Base-by-base conservation (phyloP, 2,113 vertebrate genomes). In the Solea senegalensis region DNA sequence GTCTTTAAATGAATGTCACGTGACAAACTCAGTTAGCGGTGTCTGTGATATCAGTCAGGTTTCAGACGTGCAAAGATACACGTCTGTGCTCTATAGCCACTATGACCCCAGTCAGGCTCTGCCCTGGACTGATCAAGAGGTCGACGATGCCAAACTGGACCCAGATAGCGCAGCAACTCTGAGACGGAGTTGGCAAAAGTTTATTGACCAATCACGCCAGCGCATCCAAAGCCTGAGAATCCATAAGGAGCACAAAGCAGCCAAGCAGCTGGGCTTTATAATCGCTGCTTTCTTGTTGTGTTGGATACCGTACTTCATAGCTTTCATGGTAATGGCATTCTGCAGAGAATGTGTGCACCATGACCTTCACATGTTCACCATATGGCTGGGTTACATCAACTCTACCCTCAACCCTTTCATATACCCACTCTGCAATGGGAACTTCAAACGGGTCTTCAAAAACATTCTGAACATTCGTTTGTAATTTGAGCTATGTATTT, bases 321-420 rank as follows among this genome's bases (percentile, higher is more conserved):
- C 92, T 12, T 99, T 97, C 76, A 96, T 96, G 95, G 95, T 98
- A 62, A 92, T 94, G 77, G 97, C 96, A 0, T 95, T 96, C 88
- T 96, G 95, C 44, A 84, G 84, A 67, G 84, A 78, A 34, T 95
- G 93, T 2, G 84, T 94, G 3, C 92, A 89, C 26, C 93, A 95
- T 43, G 73, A 89, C 0, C 86, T 96, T 12, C 96, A 96, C 79
- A 99, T 94, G 95, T 93, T 95, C 85, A 98, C 98, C 11, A 96
- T 97, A 76, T 99, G 98, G 98, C 91, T 99, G 0, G 98, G 98
- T 40, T 99, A 98, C 74, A 86, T 99, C 67, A 99, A 99, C 89
- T 99, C 98, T 59, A 97, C 97, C 0, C 77, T 99, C 15, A 98
- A 98, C 40, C 98, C 98, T 0, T 95, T 98, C 76, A 96, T 99